Evolutionary conservation across 2,888 invertebrate genomes (phyloP).

Genomic region (Diarsia mendica): DNA sequence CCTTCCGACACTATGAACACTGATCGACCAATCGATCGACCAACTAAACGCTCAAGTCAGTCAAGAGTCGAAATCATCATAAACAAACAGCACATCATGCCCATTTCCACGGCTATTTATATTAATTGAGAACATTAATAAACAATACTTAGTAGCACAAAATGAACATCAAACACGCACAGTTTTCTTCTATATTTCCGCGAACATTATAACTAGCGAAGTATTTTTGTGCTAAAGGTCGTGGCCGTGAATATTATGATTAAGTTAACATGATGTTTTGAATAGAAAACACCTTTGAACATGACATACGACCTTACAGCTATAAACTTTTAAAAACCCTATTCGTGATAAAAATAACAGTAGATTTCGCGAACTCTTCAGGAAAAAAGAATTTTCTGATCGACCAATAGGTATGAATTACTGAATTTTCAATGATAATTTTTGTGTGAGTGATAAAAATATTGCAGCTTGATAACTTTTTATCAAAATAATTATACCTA

Average conservation of each 20-base stretch:
- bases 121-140: slow-evolving; percentile 61
- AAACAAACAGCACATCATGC: slow-evolving; percentile 24
- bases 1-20: too few relatives aligned
- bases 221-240: slow-evolving; percentile 20
- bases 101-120: slow-evolving; percentile 39
- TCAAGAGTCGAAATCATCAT: not conserved
- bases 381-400: not conserved
- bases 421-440: too few relatives aligned
- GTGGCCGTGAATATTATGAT: slow-evolving; percentile 29
- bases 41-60: not conserved
- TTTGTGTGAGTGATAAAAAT: too few relatives aligned
- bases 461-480: too few relatives aligned
- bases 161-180: slow-evolving; percentile 47
- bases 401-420: not conserved
- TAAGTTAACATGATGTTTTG: not conserved
- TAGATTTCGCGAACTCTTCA: not conserved
- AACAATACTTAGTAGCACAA: slow-evolving; percentile 44
- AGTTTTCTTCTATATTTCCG: slow-evolving; percentile 41
- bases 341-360: too few relatives aligned
- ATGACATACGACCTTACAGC: too few relatives aligned
- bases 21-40: not conserved
- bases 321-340: not conserved
- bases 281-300: not conserved
- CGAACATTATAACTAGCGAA: slow-evolving; percentile 20
- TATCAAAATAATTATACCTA: too few relatives aligned